Base-by-base conservation (phyloP, 2,113 vertebrate species). In the Oceanodroma tethys region DNA sequence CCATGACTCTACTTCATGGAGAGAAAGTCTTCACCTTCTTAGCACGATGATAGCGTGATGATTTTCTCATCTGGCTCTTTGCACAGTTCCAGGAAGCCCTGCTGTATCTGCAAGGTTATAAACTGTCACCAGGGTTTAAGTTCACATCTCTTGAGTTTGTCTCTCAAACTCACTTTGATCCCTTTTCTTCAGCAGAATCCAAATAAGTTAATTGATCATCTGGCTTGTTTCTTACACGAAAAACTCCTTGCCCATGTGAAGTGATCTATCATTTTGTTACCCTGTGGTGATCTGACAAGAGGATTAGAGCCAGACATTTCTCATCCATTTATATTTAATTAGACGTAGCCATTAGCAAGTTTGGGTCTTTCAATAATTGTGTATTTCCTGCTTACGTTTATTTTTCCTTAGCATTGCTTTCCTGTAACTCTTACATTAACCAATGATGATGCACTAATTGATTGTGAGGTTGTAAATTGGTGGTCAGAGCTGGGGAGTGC, bases 291-390 rank as follows among this genome's bases (percentile, higher is more conserved):
- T 70, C 53, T 88, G 67, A 76, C 23, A 47, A 58, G 45, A 86
- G 32, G 21, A 70, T 90, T 87, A 95, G 68, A 90, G 73, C 16
- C 50, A 96, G 90, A 74, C 74, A 22, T 92, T 90, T 90, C 85
- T 96, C 85, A 94, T 90, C 71, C 85, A 90, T 96, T 86, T 90
- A 94, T 93, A 92, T 96, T 96, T 96, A 50, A 96, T 96, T 88
- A 90, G 85, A 86, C 92, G 56, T 86, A 86, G 59, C 71, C 32
- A 88, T 96, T 96, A 97, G 67, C 67, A 81, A 63, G 45, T 67
- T 43, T 76, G 59, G 8, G 56, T 45, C 52, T 92, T 84, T 60
- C 63, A 84, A 36, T 92, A 81, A 89, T 40, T 86, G 29, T 71
- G 4, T 91, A 23, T 86, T 93, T 96, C 68, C 86, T 93, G 88